Evolutionary conservation across 2,113 vertebrate species (phyloP).

Genomic region (Mesocricetus auratus): DNA sequence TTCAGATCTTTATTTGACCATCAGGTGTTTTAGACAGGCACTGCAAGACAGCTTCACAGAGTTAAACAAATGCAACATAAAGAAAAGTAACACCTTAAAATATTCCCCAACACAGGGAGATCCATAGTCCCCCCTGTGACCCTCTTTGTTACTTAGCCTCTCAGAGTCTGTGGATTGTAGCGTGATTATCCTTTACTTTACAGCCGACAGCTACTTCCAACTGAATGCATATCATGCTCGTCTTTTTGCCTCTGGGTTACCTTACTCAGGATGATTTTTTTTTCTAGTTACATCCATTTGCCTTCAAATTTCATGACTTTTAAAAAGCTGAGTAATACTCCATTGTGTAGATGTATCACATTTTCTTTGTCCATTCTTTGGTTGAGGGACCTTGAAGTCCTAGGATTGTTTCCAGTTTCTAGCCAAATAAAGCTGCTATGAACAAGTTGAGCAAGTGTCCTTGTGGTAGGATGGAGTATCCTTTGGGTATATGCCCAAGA

Average conservation of each 20-base stretch:
- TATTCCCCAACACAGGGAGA: background rate
- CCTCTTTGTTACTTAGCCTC: background rate
- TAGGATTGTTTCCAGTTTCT: background rate
- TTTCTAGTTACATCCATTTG: background rate
- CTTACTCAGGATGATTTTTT: background rate
- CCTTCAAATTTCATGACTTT: background rate
- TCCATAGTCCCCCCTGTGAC: background rate
- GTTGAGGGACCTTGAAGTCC: background rate
- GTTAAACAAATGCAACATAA: no score
- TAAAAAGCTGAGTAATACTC: background rate
- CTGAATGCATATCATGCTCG: background rate
- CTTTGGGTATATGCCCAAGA: background rate
- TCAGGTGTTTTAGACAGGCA: no score
- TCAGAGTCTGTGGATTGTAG: background rate
- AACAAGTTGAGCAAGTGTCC: background rate
- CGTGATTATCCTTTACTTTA: background rate
- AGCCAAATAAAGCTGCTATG: background rate
- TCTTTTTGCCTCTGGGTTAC: background rate
- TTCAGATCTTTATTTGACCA: no score
- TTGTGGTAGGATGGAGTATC: background rate
- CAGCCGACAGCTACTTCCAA: background rate
- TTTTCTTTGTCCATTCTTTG: background rate
- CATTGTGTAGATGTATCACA: background rate
- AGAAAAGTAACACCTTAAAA: no score
- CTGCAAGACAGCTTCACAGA: no score